Conservation (phyloP, 2,113 vertebrate genomes). For the Albula goreensis region DNA sequence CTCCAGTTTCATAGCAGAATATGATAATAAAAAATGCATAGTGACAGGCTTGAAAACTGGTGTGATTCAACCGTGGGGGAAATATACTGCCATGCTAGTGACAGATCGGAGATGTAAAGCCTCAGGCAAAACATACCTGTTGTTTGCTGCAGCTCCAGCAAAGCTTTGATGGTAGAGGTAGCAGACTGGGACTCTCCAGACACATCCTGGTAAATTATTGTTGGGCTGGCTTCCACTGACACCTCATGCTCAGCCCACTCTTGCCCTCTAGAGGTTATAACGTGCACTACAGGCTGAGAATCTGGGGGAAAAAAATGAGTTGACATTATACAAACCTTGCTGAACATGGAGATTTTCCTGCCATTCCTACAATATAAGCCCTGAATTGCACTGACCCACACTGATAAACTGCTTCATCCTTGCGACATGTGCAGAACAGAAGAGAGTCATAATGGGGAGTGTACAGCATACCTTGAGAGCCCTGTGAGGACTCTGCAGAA, state of each 20-base stretch:
- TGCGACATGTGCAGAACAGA: neutral
- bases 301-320: constrained; percentile 64
- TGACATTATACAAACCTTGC: neutral
- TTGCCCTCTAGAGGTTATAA: constrained; percentile 90
- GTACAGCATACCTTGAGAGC: constrained; percentile 74
- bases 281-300: constrained; percentile 85
- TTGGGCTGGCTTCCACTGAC: constrained; percentile 87
- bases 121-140: constrained; percentile 71
- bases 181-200: constrained; percentile 90
- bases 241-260: constrained; percentile 96
- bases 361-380: too few relatives aligned
- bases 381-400: neutral
- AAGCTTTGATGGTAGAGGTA: constrained; percentile 94
- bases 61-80: neutral
- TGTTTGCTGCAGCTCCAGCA: constrained; percentile 94
- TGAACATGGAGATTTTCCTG: neutral
- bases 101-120: constrained; percentile 4
- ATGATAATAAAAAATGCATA: neutral
- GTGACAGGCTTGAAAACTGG: neutral
- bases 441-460: neutral
- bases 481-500: constrained; percentile 77
- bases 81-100: neutral
- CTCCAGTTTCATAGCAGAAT: neutral
- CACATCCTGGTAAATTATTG: constrained; percentile 95
- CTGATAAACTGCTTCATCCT: neutral